A percentile compares a stretch with the other conserved stretches of the same genome.
Evolutionary conservation across 1,140 invertebrate genomes (phyloP).

Genomic region (Mizuhopecten yessoensis): DNA sequence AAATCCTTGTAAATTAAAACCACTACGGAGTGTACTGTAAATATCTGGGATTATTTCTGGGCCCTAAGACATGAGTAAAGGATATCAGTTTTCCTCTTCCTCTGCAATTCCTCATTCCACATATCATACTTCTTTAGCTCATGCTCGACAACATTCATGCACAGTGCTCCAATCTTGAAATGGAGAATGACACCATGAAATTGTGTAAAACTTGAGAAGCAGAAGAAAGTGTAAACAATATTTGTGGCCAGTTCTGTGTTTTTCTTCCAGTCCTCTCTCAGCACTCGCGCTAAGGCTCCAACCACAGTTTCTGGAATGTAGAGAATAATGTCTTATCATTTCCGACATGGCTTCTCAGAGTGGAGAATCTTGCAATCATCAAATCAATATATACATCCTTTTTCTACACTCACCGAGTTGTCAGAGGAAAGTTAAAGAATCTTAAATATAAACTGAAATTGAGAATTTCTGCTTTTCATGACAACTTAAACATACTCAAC

Average conservation of each 20-base stretch:
- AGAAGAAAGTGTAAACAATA: conserved; percentile 98
- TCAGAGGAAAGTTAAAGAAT: no score
- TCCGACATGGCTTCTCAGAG: no score
- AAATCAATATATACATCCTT: no score
- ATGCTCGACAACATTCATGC: conserved; percentile 97
- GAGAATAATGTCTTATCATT: not conserved
- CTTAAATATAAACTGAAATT: no score
- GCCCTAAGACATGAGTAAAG: conserved; percentile 66
- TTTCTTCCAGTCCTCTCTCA: conserved; percentile 98
- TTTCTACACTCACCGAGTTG: no score
- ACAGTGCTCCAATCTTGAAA: conserved; percentile 94
- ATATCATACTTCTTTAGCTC: conserved; percentile 96
- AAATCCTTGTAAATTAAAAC: no score
- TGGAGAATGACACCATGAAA: conserved; percentile 96
- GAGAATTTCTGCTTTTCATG: no score
- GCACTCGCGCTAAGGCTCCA: conserved; percentile 95
- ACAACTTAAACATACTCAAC: no score
- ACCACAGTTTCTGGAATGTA: conserved; percentile 92
- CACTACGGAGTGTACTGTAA: no score
- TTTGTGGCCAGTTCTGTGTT: conserved; percentile 98
- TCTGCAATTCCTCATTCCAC: conserved; percentile 95
- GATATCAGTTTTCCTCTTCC: conserved; percentile 84
- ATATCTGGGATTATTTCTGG: no score
- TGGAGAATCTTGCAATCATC: no score
- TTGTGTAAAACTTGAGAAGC: conserved; percentile 97